Evolutionary conservation across 2,797 vertebrate genomes (phyloP).

Genomic region (Acropternis orthonyx): DNA sequence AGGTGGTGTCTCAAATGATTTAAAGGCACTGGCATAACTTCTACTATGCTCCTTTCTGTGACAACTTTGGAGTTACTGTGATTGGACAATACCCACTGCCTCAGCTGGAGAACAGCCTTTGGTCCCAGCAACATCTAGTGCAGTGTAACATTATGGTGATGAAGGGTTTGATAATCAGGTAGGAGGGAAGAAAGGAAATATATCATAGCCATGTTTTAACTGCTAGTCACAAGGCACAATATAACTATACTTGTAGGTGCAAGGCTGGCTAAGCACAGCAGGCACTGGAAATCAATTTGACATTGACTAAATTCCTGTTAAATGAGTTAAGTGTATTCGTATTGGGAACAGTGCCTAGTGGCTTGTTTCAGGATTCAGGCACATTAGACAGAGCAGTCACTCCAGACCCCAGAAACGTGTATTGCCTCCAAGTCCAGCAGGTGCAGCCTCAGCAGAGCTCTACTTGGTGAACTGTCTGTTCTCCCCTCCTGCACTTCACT

Average conservation of each 20-base stretch:
- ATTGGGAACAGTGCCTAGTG: background rate
- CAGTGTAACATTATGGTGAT: background rate
- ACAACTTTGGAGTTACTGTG: rapidly evolving
- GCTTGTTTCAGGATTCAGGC: background rate
- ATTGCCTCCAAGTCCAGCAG: background rate
- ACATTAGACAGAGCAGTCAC: background rate
- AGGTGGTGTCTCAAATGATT: background rate
- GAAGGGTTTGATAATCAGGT: background rate
- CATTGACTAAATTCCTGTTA: background rate
- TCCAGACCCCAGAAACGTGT: background rate
- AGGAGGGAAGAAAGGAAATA: background rate
- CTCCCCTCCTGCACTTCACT: background rate
- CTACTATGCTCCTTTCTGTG: background rate
- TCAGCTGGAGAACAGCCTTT: background rate
- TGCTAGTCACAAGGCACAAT: background rate
- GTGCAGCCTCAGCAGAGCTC: background rate
- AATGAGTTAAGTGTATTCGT: background rate
- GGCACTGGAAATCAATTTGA: background rate
- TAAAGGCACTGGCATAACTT: background rate
- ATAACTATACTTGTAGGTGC: background rate
- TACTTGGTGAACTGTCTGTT: background rate
- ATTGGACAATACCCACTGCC: background rate
- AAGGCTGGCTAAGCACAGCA: background rate
- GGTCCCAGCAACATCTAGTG: background rate
- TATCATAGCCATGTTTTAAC: background rate